Conservation (phyloP, 2,113 vertebrate species). For the Copsychus sechellarum region DNA sequence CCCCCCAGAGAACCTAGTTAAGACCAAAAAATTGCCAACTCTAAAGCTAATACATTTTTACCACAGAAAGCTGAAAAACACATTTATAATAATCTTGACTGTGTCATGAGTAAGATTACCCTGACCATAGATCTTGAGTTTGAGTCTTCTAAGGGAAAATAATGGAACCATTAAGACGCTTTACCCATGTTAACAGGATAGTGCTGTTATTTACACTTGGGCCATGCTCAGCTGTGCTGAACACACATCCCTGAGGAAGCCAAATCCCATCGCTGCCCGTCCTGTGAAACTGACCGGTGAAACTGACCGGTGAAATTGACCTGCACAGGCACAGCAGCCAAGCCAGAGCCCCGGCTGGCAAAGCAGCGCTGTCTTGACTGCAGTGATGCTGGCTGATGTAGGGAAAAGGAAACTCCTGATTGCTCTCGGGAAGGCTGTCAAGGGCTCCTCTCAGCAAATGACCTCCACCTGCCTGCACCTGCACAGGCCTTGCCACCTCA, state of each 20-base stretch:
- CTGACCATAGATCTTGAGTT: neutral
- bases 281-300: neutral
- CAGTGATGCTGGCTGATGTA: accelerated
- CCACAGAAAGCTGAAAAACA: neutral
- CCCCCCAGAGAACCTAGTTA: neutral
- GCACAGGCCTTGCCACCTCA: neutral
- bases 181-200: accelerated
- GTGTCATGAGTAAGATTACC: neutral
- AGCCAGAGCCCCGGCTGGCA: neutral
- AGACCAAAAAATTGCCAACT: neutral
- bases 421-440: neutral
- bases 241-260: accelerated
- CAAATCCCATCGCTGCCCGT: neutral
- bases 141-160: neutral
- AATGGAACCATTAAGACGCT: accelerated
- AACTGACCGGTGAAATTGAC: too few species aligned
- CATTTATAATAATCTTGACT: neutral
- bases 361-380: accelerated
- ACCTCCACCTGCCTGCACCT: neutral
- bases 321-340: neutral
- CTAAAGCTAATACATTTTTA: neutral
- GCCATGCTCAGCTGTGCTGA: neutral
- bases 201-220: neutral
- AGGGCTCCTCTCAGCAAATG: neutral
- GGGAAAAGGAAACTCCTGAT: neutral